Conservation (phyloP, 1,140 invertebrate species). For the Brachionus rubens region DNA sequence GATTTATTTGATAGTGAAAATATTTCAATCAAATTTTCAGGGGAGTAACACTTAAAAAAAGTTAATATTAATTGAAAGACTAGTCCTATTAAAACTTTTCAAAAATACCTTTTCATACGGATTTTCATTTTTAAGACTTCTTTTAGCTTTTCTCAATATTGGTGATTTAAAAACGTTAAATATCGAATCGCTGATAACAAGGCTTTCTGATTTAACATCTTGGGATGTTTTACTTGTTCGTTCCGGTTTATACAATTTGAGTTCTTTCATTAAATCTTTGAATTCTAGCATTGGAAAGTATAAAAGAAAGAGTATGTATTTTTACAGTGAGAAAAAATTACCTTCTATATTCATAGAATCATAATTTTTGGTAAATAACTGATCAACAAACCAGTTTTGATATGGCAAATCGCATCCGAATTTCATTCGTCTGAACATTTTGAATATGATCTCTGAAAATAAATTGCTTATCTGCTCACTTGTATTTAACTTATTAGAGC, state of each 20-base stretch:
- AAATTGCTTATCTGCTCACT: not conserved
- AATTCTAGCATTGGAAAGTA: not conserved
- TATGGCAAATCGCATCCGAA: slow-evolving; percentile 38
- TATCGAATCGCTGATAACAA: not conserved
- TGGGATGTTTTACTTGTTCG: not conserved
- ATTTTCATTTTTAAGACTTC: not conserved
- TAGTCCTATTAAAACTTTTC: no score
- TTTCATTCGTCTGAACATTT: slow-evolving; percentile 35
- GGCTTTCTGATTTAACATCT: not conserved
- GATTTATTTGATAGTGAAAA: not conserved
- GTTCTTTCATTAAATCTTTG: not conserved
- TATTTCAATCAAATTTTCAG: not conserved
- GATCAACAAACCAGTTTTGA: slow-evolving; percentile 41
- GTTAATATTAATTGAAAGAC: not conserved
- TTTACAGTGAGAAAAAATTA: not conserved
- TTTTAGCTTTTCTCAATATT: not conserved
- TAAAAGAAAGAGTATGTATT: not conserved
- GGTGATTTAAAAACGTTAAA: not conserved
- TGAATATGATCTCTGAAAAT: slow-evolving; percentile 16
- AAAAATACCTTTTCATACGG: slow-evolving; percentile 10
- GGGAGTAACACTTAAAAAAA: slow-evolving; percentile 23
- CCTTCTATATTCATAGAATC: slow-evolving; percentile 2
- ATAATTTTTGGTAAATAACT: slow-evolving; percentile 17
- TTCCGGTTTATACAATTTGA: not conserved
- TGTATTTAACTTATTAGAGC: not conserved